Evolutionary conservation across 2,113 vertebrate genomes (phyloP).

Genomic region (Cichladusa arquata): DNA sequence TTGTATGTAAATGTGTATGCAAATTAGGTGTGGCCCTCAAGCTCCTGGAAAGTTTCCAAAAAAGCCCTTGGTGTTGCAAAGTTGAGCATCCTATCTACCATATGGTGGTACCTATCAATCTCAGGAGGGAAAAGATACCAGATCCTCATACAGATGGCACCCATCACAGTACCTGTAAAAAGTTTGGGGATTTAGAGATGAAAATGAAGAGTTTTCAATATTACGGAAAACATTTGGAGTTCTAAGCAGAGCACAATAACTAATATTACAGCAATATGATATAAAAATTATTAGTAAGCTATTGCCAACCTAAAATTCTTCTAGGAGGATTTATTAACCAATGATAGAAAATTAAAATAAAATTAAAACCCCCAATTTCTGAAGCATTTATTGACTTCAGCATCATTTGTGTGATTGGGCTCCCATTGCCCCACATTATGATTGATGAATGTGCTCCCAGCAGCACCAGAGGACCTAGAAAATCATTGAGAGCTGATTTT

Average conservation of each 20-base stretch:
- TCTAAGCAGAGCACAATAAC: background rate
- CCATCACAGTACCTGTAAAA: conserved; percentile 9
- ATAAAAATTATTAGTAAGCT: background rate
- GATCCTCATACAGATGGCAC: conserved; percentile 21
- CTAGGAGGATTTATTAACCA: background rate
- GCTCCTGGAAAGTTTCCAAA: conserved; percentile 40
- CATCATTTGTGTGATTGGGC: fast-evolving
- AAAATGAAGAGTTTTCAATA: fast-evolving
- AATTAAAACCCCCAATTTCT: background rate
- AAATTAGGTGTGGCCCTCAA: conserved; percentile 53
- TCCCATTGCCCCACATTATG: fast-evolving
- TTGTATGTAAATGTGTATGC: conserved; percentile 47
- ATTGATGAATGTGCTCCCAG: fast-evolving
- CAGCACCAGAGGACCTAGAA: background rate
- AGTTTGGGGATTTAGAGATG: background rate
- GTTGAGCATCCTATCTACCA: conserved; percentile 46
- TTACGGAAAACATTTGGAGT: background rate
- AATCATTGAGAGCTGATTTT: background rate
- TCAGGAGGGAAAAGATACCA: background rate
- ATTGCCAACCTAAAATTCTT: background rate
- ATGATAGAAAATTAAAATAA: background rate
- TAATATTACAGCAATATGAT: background rate
- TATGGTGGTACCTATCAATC: conserved; percentile 47
- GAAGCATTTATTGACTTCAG: background rate
- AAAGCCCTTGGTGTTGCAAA: conserved; percentile 42